phyloP scores from a whole-genome alignment of 2,113 vertebrate species.

The Silurus asotus region DNA sequence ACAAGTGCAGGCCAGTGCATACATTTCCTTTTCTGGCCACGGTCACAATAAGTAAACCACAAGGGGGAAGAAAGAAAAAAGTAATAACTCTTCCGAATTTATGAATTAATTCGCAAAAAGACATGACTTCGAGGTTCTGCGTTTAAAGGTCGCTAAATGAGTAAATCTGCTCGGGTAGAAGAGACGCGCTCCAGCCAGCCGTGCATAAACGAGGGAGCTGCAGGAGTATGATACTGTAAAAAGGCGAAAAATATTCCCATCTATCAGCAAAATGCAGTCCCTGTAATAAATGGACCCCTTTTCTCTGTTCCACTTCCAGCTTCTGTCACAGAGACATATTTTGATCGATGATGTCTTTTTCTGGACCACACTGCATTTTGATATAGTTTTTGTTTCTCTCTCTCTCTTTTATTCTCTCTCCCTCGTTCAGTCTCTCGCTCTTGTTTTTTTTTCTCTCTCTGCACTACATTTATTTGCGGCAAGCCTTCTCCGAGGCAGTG shows the following conservation, averaged over 20 bases:
- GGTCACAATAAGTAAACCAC: neutral
- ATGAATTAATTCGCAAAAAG: conserved; percentile 24
- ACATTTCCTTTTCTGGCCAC: neutral
- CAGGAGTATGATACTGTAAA: conserved; percentile 28
- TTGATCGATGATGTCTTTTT: conserved; percentile 55
- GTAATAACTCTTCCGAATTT: conserved; percentile 37
- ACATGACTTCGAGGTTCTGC: neutral
- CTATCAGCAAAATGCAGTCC: conserved; percentile 38
- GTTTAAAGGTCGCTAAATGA: neutral
- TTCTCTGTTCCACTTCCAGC: conserved; percentile 45
- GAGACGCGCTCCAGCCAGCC: neutral
- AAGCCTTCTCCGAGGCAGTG: neutral
- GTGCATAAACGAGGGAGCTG: conserved; percentile 20
- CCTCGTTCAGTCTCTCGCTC: too few species aligned
- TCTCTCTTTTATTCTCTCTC: neutral
- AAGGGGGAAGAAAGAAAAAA: neutral
- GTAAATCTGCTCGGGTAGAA: conserved; percentile 15
- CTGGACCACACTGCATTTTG: conserved; percentile 39
- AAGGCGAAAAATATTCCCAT: conserved; percentile 42
- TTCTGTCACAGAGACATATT: conserved; percentile 43
- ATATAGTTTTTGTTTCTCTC: conserved; percentile 26
- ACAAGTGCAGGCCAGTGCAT: neutral
- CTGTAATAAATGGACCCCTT: conserved; percentile 43
- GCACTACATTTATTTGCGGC: conserved; percentile 21
- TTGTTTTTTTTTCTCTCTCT: neutral